Conservation (phyloP, 2,888 invertebrate genomes). For the Pollenia amentaria region DNA sequence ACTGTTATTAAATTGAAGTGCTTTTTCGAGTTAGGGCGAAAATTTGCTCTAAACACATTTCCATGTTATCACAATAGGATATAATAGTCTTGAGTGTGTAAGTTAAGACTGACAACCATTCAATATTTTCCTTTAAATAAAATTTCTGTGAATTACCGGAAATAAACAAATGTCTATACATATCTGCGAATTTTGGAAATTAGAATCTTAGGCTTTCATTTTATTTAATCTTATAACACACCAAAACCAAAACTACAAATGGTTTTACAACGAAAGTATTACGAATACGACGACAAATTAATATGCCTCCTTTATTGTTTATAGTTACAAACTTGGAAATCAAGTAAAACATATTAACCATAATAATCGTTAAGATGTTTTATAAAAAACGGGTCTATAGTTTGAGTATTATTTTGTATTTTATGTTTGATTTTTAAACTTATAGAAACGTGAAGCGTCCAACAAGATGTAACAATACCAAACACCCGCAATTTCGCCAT, state of each 20-base stretch:
- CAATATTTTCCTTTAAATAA: no score
- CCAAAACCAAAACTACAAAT: not conserved
- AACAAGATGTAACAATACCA: constrained; percentile 49
- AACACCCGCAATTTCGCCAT: constrained; percentile 84
- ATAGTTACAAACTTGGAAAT: constrained; percentile 30
- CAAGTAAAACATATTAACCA: constrained; percentile 64
- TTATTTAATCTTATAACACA: not conserved
- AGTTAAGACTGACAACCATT: no score
- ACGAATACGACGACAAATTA: not conserved
- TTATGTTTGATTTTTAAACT: constrained; percentile 38
- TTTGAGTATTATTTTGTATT: constrained; percentile 8
- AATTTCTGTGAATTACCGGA: no score
- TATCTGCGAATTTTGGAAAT: no score
- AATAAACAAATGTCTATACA: no score
- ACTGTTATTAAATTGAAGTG: no score
- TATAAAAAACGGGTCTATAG: constrained; percentile 30
- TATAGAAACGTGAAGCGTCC: constrained; percentile 27
- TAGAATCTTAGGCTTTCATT: no score
- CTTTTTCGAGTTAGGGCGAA: no score
- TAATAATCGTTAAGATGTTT: constrained; percentile 64
- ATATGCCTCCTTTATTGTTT: not conserved
- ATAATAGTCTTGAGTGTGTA: no score
- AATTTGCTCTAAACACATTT: no score
- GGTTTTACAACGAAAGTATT: not conserved
- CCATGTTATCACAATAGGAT: no score